Percentiles rank a stretch among this genome's conserved stretches.
These are phyloP conservation scores for Cepphus grylle DNA, from an alignment of 2,113 vertebrate species.

Conservation along the genomic window DNA sequence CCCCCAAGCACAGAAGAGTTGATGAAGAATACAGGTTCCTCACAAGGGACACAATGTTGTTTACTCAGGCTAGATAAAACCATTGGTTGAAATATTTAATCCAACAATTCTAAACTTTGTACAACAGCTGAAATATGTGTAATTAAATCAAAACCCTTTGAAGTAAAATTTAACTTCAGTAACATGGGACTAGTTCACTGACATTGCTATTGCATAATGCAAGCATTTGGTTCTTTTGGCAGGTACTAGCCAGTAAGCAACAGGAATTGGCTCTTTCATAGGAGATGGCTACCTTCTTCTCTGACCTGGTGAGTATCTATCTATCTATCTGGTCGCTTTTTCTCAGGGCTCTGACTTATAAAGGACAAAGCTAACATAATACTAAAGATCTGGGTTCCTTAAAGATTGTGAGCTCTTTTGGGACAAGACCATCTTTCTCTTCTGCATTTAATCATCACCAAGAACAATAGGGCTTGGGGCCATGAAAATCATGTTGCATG, in stretches of 20 bases:
- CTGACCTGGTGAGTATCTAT: conserved; percentile 55
- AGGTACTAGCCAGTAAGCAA: neutral
- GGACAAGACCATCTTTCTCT: neutral
- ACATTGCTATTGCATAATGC: neutral
- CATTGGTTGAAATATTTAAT: conserved; percentile 65
- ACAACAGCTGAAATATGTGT: conserved; percentile 10
- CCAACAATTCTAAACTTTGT: conserved; percentile 58
- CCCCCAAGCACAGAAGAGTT: neutral
- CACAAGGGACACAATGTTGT: neutral
- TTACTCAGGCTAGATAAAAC: neutral
- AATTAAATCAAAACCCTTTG: conserved; percentile 36
- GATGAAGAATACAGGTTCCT: neutral
- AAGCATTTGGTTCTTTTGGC: neutral
- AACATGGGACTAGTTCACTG: neutral
- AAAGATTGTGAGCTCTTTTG: neutral
- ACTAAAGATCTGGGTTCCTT: neutral
- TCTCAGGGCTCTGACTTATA: neutral
- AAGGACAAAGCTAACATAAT: neutral
- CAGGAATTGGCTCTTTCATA: neutral
- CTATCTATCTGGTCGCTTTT: neutral
- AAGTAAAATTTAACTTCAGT: conserved; percentile 65
- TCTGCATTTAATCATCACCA: neutral
- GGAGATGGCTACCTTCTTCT: conserved; percentile 45
- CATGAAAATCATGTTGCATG: neutral
- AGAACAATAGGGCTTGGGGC: neutral